These are phyloP conservation scores for Melanotaenia maccullochi DNA, from an alignment of 2,797 vertebrate genomes.

Conservation along the genomic window DNA sequence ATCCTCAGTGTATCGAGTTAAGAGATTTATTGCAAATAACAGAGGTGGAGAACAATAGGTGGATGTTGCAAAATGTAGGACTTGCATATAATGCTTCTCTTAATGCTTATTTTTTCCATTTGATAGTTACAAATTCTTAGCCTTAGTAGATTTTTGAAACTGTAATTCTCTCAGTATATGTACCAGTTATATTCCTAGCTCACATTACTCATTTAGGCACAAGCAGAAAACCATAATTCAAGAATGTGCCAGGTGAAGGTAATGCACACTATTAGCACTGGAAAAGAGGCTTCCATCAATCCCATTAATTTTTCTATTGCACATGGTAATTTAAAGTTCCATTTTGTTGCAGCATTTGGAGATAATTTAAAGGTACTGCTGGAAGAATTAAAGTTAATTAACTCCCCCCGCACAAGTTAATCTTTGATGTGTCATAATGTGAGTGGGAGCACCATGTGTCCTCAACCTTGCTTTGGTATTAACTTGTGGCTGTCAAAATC, in stretches of 20 bases:
- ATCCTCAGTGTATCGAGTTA: background rate
- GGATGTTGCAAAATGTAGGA: slow-evolving; percentile 16
- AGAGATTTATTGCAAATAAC: slow-evolving; percentile 10
- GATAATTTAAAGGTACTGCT: slow-evolving; percentile 74
- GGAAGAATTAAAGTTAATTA: slow-evolving; percentile 77
- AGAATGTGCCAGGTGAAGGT: background rate
- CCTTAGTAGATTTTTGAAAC: background rate
- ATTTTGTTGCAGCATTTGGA: slow-evolving; percentile 68
- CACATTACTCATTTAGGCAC: background rate
- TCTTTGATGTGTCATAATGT: slow-evolving; percentile 70
- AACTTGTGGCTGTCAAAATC: slow-evolving; percentile 37
- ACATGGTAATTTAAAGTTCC: slow-evolving; percentile 63
- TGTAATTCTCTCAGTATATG: background rate
- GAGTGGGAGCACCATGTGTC: slow-evolving; percentile 8
- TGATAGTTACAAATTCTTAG: slow-evolving; percentile 12
- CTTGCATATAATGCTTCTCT: slow-evolving; percentile 2
- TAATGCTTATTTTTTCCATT: background rate
- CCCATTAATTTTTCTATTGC: slow-evolving; percentile 61
- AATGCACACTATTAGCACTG: slow-evolving; percentile 19
- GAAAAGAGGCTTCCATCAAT: slow-evolving; percentile 48
- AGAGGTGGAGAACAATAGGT: slow-evolving; percentile 6
- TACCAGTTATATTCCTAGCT: background rate
- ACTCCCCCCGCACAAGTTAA: slow-evolving; percentile 66
- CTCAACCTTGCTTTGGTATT: slow-evolving; percentile 35
- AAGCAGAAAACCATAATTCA: slow-evolving; percentile 8